Evolutionary conservation across 1,140 invertebrate genomes (phyloP).

Genomic region (Phocides pigmalion): DNA sequence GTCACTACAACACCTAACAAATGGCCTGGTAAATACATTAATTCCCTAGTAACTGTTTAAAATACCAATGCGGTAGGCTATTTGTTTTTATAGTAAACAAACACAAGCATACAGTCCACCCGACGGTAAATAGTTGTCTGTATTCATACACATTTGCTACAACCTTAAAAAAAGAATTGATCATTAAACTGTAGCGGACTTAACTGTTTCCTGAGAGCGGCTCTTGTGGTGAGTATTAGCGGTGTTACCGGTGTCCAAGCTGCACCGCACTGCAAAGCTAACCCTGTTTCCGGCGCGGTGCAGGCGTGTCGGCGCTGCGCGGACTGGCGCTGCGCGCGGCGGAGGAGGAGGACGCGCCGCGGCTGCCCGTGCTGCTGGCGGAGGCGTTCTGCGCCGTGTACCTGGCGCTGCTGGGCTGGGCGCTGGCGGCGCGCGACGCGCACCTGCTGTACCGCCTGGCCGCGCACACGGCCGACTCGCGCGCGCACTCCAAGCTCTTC

Average conservation of each 20-base stretch:
- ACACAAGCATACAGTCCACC: too few species aligned
- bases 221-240: too few species aligned
- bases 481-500: slow-evolving; percentile 94
- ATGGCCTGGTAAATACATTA: slow-evolving; percentile 86
- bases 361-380: slow-evolving; percentile 95
- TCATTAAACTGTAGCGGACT: too few species aligned
- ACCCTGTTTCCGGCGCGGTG: too few species aligned
- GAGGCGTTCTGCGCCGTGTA: slow-evolving; percentile 97
- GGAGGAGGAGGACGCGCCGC: slow-evolving; percentile 98
- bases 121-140: too few species aligned
- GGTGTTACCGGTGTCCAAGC: too few species aligned
- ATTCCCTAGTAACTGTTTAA: background rate
- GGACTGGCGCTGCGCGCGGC: slow-evolving; percentile 96
- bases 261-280: too few species aligned
- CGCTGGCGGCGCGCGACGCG: slow-evolving; percentile 96
- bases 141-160: too few species aligned
- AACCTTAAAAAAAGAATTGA: too few species aligned
- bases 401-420: slow-evolving; percentile 96
- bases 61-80: too few species aligned
- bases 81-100: too few species aligned
- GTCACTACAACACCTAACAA: slow-evolving; percentile 90
- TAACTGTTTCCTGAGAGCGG: too few species aligned
- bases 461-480: slow-evolving; percentile 91
- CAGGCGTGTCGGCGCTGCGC: slow-evolving; percentile 94
- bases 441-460: slow-evolving; percentile 95